Conservation (phyloP, 2,888 invertebrate species). For the Cylloceria caligata region DNA sequence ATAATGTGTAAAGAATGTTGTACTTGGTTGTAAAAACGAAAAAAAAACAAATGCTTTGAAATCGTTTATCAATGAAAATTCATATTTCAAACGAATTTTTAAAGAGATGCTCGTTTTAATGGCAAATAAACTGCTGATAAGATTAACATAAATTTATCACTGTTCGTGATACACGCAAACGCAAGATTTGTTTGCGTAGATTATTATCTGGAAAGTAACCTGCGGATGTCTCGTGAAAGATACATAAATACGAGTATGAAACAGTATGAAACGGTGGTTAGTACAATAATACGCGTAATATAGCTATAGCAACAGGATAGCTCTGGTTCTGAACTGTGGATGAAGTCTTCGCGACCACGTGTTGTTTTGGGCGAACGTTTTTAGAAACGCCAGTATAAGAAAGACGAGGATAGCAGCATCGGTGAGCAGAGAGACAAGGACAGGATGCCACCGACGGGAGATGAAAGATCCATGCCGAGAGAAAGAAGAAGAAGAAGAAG, state of each 20-base stretch:
- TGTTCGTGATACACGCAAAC: no score
- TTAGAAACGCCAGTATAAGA: conserved; percentile 78
- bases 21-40: no score
- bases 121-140: no score
- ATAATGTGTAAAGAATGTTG: not conserved
- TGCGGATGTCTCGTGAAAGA: not conserved
- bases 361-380: conserved; percentile 81
- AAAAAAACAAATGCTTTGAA: no score
- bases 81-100: no score
- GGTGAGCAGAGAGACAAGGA: conserved; percentile 35
- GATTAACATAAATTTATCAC: no score
- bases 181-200: not conserved
- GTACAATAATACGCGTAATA: conserved; percentile 45
- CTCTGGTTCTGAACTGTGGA: conserved; percentile 28
- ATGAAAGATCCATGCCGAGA: conserved; percentile 79
- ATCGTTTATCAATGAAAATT: not conserved
- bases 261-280: conserved; percentile 11
- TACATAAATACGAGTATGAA: not conserved
- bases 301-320: conserved; percentile 29
- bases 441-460: conserved; percentile 70
- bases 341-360: conserved; percentile 74
- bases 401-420: conserved; percentile 27
- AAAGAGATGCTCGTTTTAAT: no score
- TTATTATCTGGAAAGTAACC: not conserved
- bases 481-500: conserved; percentile 67